These are phyloP conservation scores for Cyanoderma ruficeps DNA, from an alignment of 2,113 vertebrate species.

Conservation along the genomic window DNA sequence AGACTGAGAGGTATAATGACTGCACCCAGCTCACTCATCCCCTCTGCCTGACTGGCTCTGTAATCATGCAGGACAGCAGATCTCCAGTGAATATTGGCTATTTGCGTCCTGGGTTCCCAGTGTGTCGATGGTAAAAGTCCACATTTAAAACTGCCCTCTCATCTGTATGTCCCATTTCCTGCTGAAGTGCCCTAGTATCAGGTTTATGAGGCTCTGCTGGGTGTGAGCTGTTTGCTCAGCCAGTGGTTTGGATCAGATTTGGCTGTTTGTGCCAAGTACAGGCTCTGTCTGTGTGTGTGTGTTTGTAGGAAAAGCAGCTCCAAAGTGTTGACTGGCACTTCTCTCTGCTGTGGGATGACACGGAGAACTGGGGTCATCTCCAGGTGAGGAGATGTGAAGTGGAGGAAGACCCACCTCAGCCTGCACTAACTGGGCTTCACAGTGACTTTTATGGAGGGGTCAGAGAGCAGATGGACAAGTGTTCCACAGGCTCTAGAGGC, in stretches of 20 bases:
- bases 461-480: neutral
- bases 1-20: neutral
- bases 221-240: neutral
- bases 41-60: constrained; percentile 26
- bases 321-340: neutral
- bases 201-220: neutral
- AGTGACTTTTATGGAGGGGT: neutral
- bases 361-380: neutral
- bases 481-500: neutral
- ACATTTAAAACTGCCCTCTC: neutral
- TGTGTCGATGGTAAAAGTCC: neutral
- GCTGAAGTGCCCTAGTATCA: neutral
- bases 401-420: neutral
- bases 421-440: neutral
- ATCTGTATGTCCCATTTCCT: neutral
- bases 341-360: neutral
- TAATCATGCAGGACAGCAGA: neutral
- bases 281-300: neutral
- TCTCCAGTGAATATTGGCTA: neutral
- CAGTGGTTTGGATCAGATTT: neutral
- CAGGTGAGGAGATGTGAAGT: neutral
- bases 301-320: neutral
- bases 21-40: constrained; percentile 10
- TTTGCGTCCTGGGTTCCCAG: constrained; percentile 4
- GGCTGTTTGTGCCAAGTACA: neutral